A percentile compares a stretch with the other conserved stretches of the same genome.
Conservation (phyloP, 2,113 vertebrate species). For the Plecturocebus donacophilus region DNA sequence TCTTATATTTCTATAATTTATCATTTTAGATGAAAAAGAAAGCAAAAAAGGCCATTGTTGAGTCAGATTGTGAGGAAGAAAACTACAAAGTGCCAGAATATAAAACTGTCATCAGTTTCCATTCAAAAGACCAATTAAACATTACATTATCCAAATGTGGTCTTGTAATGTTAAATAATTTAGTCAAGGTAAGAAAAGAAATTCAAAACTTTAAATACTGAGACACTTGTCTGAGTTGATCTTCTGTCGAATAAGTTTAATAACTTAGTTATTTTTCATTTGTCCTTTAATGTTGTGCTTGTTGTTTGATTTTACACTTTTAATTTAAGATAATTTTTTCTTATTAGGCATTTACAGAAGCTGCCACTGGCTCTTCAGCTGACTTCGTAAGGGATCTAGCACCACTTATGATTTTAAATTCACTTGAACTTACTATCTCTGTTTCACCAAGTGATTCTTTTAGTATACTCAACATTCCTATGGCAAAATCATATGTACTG, state of each 20-base stretch:
- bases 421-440: constrained; percentile 89
- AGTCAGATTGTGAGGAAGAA: constrained; percentile 90
- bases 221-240: neutral
- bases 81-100: constrained; percentile 93
- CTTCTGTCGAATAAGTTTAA: neutral
- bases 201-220: neutral
- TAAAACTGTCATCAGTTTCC: constrained; percentile 93
- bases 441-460: constrained; percentile 93
- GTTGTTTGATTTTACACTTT: constrained; percentile 6
- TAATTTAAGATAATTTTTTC: neutral
- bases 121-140: constrained; percentile 96
- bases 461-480: constrained; percentile 83
- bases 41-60: constrained; percentile 82
- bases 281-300: neutral
- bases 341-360: constrained; percentile 95
- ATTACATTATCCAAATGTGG: constrained; percentile 97
- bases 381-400: constrained; percentile 92
- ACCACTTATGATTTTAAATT: constrained; percentile 94
- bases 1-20: constrained; percentile 34
- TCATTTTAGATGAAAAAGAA: constrained; percentile 96
- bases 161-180: constrained; percentile 94
- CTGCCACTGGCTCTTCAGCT: constrained; percentile 91
- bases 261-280: neutral
- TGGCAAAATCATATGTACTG: constrained; percentile 84
- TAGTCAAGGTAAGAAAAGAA: constrained; percentile 90